Conservation (phyloP, 2,888 invertebrate genomes). For the Chymomyza caudatula region DNA sequence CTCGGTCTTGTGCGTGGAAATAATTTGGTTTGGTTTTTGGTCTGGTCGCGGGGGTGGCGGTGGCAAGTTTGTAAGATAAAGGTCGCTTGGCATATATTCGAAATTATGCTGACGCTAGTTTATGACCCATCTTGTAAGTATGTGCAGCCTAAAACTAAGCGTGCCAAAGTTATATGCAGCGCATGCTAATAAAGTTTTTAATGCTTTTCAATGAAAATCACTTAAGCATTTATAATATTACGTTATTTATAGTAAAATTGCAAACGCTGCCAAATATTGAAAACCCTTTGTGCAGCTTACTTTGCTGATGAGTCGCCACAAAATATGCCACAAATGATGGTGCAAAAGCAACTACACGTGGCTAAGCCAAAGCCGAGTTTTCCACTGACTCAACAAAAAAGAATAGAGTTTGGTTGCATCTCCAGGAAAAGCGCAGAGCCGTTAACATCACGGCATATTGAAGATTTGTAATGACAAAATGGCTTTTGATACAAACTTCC, state of each 20-base stretch:
- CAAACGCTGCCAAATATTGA: background rate
- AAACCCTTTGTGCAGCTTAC: too few species aligned
- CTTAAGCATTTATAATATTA: background rate
- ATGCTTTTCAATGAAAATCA: background rate
- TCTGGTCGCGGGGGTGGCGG: background rate
- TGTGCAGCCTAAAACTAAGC: background rate
- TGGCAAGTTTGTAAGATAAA: background rate
- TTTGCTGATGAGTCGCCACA: background rate
- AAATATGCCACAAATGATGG: background rate
- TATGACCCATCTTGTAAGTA: background rate
- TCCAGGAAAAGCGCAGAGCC: too few species aligned
- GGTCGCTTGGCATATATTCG: background rate
- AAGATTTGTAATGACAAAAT: slow-evolving; percentile 68
- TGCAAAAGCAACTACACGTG: background rate
- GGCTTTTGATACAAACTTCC: slow-evolving; percentile 33
- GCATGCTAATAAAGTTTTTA: background rate
- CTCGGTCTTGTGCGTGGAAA: background rate
- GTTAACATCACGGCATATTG: slow-evolving; percentile 33
- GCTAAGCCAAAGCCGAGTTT: background rate
- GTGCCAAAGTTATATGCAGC: background rate
- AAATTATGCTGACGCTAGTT: background rate
- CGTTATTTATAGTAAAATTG: background rate
- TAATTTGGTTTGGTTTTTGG: background rate
- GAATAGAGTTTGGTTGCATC: background rate
- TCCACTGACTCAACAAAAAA: background rate